Evolutionary conservation across 2,113 vertebrate species (phyloP).

Genomic region (Scopus umbretta): DNA sequence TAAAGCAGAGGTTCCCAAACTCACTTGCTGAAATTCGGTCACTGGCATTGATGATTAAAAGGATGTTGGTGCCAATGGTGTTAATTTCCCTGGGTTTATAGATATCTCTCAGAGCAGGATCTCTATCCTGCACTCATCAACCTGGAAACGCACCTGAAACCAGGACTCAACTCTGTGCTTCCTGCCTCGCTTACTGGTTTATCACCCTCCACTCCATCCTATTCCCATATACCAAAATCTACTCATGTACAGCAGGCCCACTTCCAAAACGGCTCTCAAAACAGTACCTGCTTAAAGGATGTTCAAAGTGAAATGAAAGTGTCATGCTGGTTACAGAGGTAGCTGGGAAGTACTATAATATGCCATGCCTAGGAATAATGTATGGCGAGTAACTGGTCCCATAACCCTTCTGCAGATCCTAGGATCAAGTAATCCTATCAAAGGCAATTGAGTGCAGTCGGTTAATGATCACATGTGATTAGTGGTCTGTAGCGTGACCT

Average conservation of each 20-base stretch:
- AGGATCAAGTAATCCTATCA: constrained; percentile 46
- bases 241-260: background rate
- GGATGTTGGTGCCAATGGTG: background rate
- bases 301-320: background rate
- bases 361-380: background rate
- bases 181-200: background rate
- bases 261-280: background rate
- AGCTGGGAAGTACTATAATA: background rate
- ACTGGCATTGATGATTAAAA: background rate
- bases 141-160: background rate
- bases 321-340: background rate
- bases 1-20: background rate
- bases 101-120: background rate
- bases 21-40: background rate
- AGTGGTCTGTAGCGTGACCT: background rate
- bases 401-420: background rate
- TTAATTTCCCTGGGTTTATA: background rate
- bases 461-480: constrained; percentile 15
- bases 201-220: background rate
- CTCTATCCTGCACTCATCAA: background rate
- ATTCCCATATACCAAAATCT: background rate
- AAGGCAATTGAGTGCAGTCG: constrained; percentile 30
- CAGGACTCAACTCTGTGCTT: background rate
- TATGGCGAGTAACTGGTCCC: background rate
- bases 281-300: background rate